Base-by-base conservation (phyloP, 2,888 invertebrate species). In the Pristionchus arcanus region DNA sequence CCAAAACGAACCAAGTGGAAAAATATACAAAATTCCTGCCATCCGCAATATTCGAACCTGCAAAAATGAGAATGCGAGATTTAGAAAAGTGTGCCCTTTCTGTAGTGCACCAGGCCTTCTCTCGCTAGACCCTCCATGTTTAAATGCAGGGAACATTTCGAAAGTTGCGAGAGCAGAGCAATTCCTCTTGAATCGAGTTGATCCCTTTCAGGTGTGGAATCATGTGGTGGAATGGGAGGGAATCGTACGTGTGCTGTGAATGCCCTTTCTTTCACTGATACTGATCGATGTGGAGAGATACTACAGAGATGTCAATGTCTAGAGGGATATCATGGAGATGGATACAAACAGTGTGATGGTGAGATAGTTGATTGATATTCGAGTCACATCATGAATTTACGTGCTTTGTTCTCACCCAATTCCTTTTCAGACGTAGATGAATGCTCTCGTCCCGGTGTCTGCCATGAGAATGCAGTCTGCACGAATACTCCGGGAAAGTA, bases 401-500 rank as follows among this genome's bases (percentile, higher is more conserved):
- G 3, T 37, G 1, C 15, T 11, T 7, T 15, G 13, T 19, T 21
- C 34, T 15, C 42, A 59, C 66, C 21, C 55, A 66, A 66, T 2
- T 13, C n/a, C 21, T 89, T 86, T 91, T 15, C 90, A 93, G 94
- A 94, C 86, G 90, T 95, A 31, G 93, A 95, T 88, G 95, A 95
- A 87, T 95, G 95, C 90, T 90, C 91, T 25, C 90, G 91, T 16
- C 90, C 91, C 53, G 92, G 92, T 13, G 86, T 91, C 34, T 95
- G 95, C 86, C 95, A 95, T 88, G 90, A 90, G 34, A 91, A 94
- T 68, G 95, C 95, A 21, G 88, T 91, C 21, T 95, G 95, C 90
- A 93, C 93, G 19, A 95, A 95, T 90, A 95, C 94, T 25, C 95
- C 95, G 7, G 95, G 95, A n/a, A 91, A 93, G 83, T 95, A 91